Percentiles rank a stretch among this genome's conserved stretches.
Conservation (phyloP, 1,140 invertebrate genomes). For the Macrocentrus cingulum region DNA sequence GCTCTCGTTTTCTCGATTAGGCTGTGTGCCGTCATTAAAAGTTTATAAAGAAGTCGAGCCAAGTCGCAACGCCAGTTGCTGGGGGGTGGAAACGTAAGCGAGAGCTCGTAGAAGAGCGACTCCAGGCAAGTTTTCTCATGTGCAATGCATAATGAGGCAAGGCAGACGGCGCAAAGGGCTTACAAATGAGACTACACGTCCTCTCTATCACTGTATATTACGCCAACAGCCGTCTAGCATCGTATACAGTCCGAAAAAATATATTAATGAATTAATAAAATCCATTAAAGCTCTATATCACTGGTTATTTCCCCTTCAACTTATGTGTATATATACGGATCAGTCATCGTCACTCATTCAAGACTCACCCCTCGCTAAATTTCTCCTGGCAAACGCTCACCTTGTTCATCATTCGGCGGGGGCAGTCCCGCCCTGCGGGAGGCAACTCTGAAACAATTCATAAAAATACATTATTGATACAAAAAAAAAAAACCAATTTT, state of each 20-base stretch:
- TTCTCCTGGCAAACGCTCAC: slow-evolving; percentile 37
- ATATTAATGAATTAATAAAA: no score
- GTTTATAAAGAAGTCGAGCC: slow-evolving; percentile 58
- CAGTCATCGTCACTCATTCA: no score
- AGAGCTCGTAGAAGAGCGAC: slow-evolving; percentile 33
- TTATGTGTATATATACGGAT: no score
- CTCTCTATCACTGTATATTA: slow-evolving; percentile 25
- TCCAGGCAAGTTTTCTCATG: slow-evolving; percentile 59
- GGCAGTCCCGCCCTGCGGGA: slow-evolving; percentile 50
- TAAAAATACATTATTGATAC: no score
- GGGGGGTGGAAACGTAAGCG: slow-evolving; percentile 19
- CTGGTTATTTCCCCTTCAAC: no score
- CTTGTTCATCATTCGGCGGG: slow-evolving; percentile 60
- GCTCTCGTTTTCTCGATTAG: slow-evolving; percentile 53
- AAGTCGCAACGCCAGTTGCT: slow-evolving; percentile 38
- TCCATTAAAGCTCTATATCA: no score
- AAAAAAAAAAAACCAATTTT: slow-evolving; percentile 34
- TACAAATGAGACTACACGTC: slow-evolving; percentile 53
- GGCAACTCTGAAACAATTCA: slow-evolving; percentile 55
- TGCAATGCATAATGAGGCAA: slow-evolving; percentile 59
- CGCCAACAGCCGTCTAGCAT: slow-evolving; percentile 20
- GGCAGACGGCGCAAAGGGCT: slow-evolving; percentile 54
- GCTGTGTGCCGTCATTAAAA: slow-evolving; percentile 60
- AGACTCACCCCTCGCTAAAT: no score
- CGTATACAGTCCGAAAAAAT: not conserved